Conservation (phyloP, 1,140 invertebrate species). For the Apocrypta bakeri region DNA sequence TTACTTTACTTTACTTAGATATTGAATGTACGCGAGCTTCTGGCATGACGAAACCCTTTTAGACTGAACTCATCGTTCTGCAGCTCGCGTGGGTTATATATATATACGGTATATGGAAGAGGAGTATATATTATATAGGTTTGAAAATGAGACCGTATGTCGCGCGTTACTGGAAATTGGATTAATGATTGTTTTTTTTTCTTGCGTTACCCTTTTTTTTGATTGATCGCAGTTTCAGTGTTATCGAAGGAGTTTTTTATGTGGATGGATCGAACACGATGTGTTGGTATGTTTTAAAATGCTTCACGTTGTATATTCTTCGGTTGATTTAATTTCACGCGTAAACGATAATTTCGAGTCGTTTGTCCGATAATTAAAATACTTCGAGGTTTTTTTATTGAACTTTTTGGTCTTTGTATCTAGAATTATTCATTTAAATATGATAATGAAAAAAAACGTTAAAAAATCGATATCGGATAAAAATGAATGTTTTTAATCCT, state of each 20-base stretch:
- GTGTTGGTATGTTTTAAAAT: no score
- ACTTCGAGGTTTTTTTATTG: no score
- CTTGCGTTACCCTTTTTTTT: neutral
- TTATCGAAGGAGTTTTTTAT: neutral
- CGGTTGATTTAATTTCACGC: no score
- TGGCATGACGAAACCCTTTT: constrained; percentile 50
- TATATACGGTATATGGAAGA: neutral
- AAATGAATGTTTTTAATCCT: no score
- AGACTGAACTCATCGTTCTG: constrained; percentile 35
- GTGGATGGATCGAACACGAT: neutral
- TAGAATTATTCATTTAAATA: no score
- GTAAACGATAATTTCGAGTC: no score
- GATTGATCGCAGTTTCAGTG: constrained; percentile 24
- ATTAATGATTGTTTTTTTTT: neutral
- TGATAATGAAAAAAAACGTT: no score
- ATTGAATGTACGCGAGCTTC: neutral
- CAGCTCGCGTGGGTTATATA: neutral
- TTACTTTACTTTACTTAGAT: constrained; percentile 11
- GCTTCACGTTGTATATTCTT: no score
- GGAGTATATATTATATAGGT: neutral
- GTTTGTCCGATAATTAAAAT: no score
- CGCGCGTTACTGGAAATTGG: neutral
- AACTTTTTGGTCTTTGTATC: no score
- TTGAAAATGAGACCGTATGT: constrained; percentile 13
- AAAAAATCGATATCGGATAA: no score